Conservation (phyloP, 2,797 vertebrate genomes). For the Nannoperca obscura region DNA sequence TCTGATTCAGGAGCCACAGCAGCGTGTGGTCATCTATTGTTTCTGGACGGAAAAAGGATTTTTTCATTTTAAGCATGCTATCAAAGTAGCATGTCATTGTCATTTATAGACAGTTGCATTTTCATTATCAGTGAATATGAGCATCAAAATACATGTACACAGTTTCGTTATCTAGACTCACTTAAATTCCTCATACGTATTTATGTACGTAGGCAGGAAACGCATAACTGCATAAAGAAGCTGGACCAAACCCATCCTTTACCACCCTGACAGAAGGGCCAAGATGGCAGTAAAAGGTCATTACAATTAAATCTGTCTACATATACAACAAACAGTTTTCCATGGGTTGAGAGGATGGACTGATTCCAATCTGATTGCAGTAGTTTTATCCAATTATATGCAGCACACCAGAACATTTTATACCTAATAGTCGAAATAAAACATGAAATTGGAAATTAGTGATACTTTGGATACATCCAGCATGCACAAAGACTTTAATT, state of each 20-base stretch:
- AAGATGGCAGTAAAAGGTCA: constrained; percentile 30
- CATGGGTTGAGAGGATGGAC: background rate
- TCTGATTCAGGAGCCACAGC: constrained; percentile 94
- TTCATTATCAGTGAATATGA: background rate
- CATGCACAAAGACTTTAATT: background rate
- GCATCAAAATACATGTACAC: background rate
- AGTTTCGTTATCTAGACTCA: background rate
- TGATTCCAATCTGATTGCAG: background rate
- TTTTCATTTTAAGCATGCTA: background rate
- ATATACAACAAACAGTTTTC: constrained; percentile 11
- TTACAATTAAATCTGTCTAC: constrained; percentile 19
- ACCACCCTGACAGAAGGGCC: constrained; percentile 8
- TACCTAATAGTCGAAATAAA: background rate
- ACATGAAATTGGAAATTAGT: background rate
- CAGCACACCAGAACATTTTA: background rate
- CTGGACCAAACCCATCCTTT: constrained; percentile 10
- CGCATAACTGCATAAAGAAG: constrained; percentile 2
- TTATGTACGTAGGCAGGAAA: background rate
- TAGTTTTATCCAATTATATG: background rate
- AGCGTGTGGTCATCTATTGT: constrained; percentile 92
- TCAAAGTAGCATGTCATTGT: no score
- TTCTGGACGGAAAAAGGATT: constrained; percentile 74
- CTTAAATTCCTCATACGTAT: background rate
- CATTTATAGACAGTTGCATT: no score
- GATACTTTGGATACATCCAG: background rate